These are phyloP conservation scores for Apodemia mormo DNA, from an alignment of 2,888 invertebrate genomes.

Conservation along the genomic window DNA sequence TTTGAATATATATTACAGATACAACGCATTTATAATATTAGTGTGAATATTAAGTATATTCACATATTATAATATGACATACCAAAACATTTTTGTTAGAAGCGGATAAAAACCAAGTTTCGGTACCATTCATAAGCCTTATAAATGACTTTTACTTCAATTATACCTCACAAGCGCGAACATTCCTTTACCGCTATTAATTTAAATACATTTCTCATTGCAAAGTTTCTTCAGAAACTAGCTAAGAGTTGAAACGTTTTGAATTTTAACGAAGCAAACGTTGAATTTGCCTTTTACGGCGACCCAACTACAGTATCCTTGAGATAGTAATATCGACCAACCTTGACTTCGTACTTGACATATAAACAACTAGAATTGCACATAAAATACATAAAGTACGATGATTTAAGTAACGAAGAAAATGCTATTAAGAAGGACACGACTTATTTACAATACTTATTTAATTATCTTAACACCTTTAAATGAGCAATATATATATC, in stretches of 20 bases:
- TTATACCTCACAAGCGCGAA: neutral
- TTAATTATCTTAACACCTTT: too few relatives aligned
- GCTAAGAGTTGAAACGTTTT: conserved; percentile 15
- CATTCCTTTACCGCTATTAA: neutral
- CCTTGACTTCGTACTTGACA: conserved; percentile 23
- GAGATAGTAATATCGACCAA: conserved; percentile 6
- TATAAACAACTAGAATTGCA: conserved; percentile 10
- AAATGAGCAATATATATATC: too few relatives aligned
- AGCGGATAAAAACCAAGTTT: too few relatives aligned
- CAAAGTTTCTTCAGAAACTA: conserved; percentile 17
- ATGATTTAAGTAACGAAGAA: neutral
- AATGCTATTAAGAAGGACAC: too few relatives aligned
- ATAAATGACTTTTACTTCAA: neutral
- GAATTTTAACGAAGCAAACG: conserved; percentile 21
- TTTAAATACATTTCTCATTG: conserved; percentile 17
- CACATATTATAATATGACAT: too few relatives aligned
- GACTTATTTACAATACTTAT: too few relatives aligned
- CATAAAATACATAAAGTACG: neutral
- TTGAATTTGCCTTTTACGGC: conserved; percentile 16
- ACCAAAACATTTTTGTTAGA: too few relatives aligned
- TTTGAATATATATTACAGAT: too few relatives aligned
- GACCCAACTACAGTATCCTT: conserved; percentile 4
- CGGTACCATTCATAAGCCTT: too few relatives aligned
- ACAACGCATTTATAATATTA: too few relatives aligned
- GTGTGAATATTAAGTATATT: too few relatives aligned